Evolutionary conservation across 2,113 vertebrate species (phyloP), one percentile per base, ranked within the genome.

Genomic region (Gopherus evgoodei): DNA sequence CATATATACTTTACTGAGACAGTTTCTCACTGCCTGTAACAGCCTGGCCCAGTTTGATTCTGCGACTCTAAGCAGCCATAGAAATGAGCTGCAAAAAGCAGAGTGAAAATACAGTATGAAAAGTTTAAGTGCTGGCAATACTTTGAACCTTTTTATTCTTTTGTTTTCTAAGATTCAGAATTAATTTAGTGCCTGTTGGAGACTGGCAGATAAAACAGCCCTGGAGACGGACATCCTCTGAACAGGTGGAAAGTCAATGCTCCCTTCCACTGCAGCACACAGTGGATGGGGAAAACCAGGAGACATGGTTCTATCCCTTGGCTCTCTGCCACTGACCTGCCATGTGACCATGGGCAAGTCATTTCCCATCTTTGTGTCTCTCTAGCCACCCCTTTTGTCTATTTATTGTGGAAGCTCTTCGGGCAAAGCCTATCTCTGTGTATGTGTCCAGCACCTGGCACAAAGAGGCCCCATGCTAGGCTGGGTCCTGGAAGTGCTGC

Each of bases 401-500:
- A 62, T 4, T 57, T 57, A 27, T 69, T 19, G 7, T 69, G 31
- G 62, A n/a, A 65, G 27, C 49, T 49, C 38, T 62, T 8, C 21
- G 11, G 22, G 38, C 9, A 59, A 42, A 82, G 14, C 1, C 35
- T 38, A 0, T 1, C 0, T 2, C 3, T 42, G 2, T 35, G 21
- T 42, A 75, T 12, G 9, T 75, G 38, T 75, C 38, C 72, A 21
- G 22, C 11, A 9, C 69, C 38, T 75, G 21, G 19, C 21, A 1
- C 47, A 2, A 22, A 3, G 52, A 5, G 3, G 1, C 10, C 42
- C 76, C 47, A n/a, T 57, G 29, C 89, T 42, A 53, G 3, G 9
- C 6, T 0, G 50, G 38, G 54, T 24, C 3, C 1, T 38, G 25
- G 0, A 8, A 9, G 25, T 0, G 8, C 31, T 2, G 8, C 31